Evolutionary conservation across 2,113 vertebrate genomes (phyloP), one percentile per base, ranked within the genome.

Genomic region (Scytalopus superciliaris): DNA sequence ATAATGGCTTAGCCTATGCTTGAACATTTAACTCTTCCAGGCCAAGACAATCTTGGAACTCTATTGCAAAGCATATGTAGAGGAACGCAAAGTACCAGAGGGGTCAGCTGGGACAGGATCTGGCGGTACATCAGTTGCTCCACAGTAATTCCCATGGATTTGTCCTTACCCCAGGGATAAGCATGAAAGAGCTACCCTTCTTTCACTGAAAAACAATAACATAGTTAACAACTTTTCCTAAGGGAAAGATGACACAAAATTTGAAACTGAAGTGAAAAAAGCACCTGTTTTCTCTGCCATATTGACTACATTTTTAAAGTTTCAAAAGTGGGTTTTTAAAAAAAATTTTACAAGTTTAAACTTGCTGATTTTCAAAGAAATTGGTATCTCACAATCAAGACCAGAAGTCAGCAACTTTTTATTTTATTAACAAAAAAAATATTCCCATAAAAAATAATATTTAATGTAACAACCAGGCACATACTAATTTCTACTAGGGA

Each of bases 41-140:
- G 25, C 27, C 72, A 78, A 84, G 42, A 7, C 49, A 83, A 14
- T 14, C 24, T 6, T 3, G 27, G 40, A 52, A 12, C 27, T 33
- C 39, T 19, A 3, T 0, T 10, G 31, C 64, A 91, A 57, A 3
- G 11, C 16, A 31, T 1, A 45, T 1, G n/a, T n/a, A 52, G 1
- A 2, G 28, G 23, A 7, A 64, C 57, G 28, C 15, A 78, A 85
- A 5, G 21, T 8, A 78, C n/a, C 49, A 30, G 28, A 39, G 18
- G 6, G 3, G 22, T 42, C 33, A 62, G 40, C 28, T 31, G 50
- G 37, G 45, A 35, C 2, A 4, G 8, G 47, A 87, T 30, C 42
- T 0, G 0, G 55, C 19, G 52, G 60, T 42, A 68, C 15, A 44
- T 42, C 30, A 33, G 18, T 5, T 63, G 47, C 39, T 52, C 33